These are phyloP conservation scores for Coleophora flavipennella DNA, from an alignment of 2,888 invertebrate genomes.

Conservation along the genomic window DNA sequence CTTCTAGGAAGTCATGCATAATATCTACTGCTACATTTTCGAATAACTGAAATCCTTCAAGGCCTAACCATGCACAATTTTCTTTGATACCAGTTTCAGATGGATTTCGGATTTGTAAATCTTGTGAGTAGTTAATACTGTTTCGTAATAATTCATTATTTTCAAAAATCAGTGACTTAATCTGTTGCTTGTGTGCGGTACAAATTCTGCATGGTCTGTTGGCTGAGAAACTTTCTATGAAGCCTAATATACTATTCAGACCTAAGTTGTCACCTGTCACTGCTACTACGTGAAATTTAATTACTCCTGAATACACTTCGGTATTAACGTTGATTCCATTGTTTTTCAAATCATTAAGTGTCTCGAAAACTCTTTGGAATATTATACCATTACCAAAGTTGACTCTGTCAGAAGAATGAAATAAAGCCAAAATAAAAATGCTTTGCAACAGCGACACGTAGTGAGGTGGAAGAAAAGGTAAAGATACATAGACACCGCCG, in stretches of 20 bases:
- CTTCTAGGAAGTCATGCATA: constrained; percentile 7
- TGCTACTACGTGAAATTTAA: constrained; percentile 3
- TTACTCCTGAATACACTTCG: constrained; percentile 1
- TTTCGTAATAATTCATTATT: background rate
- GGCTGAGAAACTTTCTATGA: constrained; percentile 8
- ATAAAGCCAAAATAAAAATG: constrained; percentile 1
- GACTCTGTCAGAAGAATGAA: constrained; percentile 3
- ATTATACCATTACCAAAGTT: background rate
- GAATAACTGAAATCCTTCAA: background rate
- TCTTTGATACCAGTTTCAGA: background rate
- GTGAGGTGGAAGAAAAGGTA: constrained; percentile 1
- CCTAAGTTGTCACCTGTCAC: constrained; percentile 9
- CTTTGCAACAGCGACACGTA: background rate
- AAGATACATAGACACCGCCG: constrained; percentile 1
- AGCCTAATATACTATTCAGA: constrained; percentile 6
- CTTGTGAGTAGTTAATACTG: background rate
- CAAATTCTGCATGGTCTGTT: constrained; percentile 7
- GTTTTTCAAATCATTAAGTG: background rate
- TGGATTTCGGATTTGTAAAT: background rate
- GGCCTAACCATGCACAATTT: background rate
- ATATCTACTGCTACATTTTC: background rate
- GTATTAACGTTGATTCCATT: constrained; percentile 2
- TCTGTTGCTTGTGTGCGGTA: background rate
- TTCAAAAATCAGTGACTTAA: background rate
- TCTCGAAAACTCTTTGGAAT: constrained; percentile 2